Conservation (phyloP, 2,797 vertebrate genomes). For the Sebastes umbrosus region DNA sequence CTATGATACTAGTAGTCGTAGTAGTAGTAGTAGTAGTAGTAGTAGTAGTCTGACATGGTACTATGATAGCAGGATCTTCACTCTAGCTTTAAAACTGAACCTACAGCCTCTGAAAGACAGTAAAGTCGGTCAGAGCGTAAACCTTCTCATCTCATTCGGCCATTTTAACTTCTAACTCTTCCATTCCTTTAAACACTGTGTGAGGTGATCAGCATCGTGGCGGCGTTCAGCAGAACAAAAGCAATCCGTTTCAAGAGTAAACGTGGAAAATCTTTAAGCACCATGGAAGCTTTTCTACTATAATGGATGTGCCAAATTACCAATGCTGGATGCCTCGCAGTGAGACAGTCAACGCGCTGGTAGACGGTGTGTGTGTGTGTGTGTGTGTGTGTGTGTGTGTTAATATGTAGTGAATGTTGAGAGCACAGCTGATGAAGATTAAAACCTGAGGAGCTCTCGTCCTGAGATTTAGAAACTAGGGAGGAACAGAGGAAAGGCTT, state of each 20-base stretch:
- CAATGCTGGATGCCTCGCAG: neutral
- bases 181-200: neutral
- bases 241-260: neutral
- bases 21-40: no score
- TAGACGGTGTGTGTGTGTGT: neutral
- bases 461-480: neutral
- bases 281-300: neutral
- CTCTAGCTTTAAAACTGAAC: no score
- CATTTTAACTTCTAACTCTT: neutral
- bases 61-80: no score
- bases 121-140: no score
- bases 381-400: neutral
- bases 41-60: no score
- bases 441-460: slow-evolving; percentile 12
- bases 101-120: no score
- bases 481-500: neutral
- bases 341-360: neutral
- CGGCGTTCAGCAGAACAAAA: neutral
- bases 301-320: slow-evolving; percentile 1
- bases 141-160: no score
- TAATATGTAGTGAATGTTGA: neutral
- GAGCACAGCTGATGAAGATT: slow-evolving; percentile 13
- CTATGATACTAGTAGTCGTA: no score
- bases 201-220: neutral
- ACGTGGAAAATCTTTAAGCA: neutral